These are phyloP conservation scores for Blera fallax DNA, from an alignment of 2,888 invertebrate species.

Conservation along the genomic window DNA sequence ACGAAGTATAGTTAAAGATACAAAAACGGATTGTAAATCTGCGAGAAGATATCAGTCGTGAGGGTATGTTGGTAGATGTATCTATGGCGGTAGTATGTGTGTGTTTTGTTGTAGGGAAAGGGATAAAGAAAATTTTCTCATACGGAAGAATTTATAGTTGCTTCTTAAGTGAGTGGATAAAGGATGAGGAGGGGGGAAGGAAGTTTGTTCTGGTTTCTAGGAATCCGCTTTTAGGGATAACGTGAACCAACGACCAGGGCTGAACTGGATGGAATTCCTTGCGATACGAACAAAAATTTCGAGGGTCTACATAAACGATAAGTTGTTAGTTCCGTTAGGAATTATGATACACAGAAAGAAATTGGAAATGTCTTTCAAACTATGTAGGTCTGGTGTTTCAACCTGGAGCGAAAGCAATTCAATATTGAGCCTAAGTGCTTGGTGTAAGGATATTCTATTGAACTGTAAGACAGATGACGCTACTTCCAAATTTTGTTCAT, in stretches of 20 bases:
- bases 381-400: no score
- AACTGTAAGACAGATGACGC: no score
- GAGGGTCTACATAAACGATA: neutral
- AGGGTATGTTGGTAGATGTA: neutral
- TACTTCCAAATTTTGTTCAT: no score
- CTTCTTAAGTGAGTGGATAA: neutral
- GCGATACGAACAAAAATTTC: neutral
- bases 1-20: slow-evolving; percentile 57
- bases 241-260: neutral
- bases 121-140: slow-evolving; percentile 31
- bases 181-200: slow-evolving; percentile 17
- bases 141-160: slow-evolving; percentile 31
- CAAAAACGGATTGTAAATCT: slow-evolving; percentile 51
- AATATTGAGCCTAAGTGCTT: neutral
- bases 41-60: neutral
- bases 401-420: no score
- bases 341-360: neutral
- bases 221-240: slow-evolving; percentile 25
- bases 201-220: slow-evolving; percentile 12
- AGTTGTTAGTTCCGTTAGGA: neutral
- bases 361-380: neutral
- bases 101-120: neutral
- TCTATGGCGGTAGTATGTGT: neutral
- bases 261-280: neutral
- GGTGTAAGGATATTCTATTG: no score